phyloP scores from a whole-genome alignment of 2,888 invertebrate species.

The Meteorus cinctellus region DNA sequence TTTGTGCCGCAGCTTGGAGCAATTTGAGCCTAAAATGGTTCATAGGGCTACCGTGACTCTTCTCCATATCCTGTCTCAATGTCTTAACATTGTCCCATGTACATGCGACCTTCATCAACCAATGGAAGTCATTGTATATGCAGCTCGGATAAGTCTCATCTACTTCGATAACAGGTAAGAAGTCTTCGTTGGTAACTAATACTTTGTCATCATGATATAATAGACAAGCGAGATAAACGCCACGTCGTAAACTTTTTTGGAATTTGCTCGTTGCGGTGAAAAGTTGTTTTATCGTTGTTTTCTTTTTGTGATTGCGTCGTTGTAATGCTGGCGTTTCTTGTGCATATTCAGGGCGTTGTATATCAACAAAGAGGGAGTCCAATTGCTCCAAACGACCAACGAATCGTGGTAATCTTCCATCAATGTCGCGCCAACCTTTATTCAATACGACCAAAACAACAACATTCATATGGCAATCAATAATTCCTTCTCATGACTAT shows the following conservation, averaged over 20 bases:
- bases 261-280: conserved; percentile 98
- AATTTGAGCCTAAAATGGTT: conserved; percentile 93
- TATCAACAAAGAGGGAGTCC: conserved; percentile 83
- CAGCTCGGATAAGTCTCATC: conserved; percentile 96
- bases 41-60: conserved; percentile 90
- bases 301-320: conserved; percentile 86
- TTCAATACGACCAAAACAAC: conserved; percentile 6
- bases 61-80: conserved; percentile 94
- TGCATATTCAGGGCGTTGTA: conserved; percentile 80
- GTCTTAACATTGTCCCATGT: conserved; percentile 97
- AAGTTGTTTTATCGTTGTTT: conserved; percentile 92
- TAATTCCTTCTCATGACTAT: background rate
- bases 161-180: conserved; percentile 96
- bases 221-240: conserved; percentile 94
- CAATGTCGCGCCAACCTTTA: conserved; percentile 90
- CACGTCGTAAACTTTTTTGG: conserved; percentile 93
- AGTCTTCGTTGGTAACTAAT: conserved; percentile 97
- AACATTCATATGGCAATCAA: conserved; percentile 2
- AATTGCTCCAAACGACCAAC: conserved; percentile 83
- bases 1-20: conserved; percentile 92
- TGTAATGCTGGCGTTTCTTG: conserved; percentile 80
- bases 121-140: conserved; percentile 94
- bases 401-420: conserved; percentile 80
- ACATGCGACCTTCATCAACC: conserved; percentile 98
- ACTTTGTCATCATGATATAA: conserved; percentile 97